Evolutionary conservation across 1,140 invertebrate species (phyloP), one percentile per base, ranked within the genome.

Genomic region (Amyelois transitella): DNA sequence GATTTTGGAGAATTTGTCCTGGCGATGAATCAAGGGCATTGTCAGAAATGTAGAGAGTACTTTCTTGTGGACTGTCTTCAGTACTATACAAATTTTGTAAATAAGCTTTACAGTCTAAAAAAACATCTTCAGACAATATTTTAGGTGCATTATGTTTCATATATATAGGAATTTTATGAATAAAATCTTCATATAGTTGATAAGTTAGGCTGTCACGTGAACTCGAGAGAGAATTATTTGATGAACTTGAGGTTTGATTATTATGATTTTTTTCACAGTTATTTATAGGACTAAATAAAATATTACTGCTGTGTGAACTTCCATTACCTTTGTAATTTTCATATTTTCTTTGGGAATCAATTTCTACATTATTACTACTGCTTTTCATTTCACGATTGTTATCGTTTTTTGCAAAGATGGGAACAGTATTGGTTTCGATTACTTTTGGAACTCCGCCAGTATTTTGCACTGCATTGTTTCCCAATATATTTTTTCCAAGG

Each of bases 161-260:
- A 64, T 69, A 68, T 6, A 25, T 43, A 17, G 74, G 57, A 12
- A 78, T 60, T 38, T 72, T 54, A 6, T 58, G 54, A 38, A 78
- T 64, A 51, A 78, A 68, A 25, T 69, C 54, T 51, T 73, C 60
- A 61, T 78, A 81, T 6, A 70, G 49, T 45, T 60, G 25, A 47
- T 77, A 51, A n/a, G 21, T 25, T 45, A 24, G 25, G 52, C 59
- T 14, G 17, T 38, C n/a, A 1, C 17, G 12, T 14, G 32, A 14
- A n/a, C 32, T 38, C n/a, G 32, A 14, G 17, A 14, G 17, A 10
- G 25, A 28, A 14, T 3, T 8, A 38, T 38, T 38, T n/a, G n/a
- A 38, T 38, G 17, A 14, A 38, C 32, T 38, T 38, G 32, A 14
- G 4, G 32, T 14, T 14, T 38, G 32, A 14, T 38, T 14, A 38